Percentiles rank a stretch among this genome's conserved stretches.
These are phyloP conservation scores for Xanthia togata DNA, from an alignment of 2,888 invertebrate species.

Conservation along the genomic window DNA sequence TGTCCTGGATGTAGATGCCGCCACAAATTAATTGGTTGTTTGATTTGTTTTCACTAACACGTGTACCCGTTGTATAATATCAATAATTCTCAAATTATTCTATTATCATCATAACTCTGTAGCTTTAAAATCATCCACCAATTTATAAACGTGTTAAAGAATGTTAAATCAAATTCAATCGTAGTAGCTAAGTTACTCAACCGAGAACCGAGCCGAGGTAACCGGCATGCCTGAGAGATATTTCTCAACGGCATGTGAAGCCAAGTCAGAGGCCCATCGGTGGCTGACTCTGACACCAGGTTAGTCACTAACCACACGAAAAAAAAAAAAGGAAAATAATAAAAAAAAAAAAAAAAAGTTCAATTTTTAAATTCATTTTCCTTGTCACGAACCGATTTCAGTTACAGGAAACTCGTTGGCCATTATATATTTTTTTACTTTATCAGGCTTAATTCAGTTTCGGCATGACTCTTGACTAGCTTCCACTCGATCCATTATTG, in stretches of 20 bases:
- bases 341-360: constrained; percentile 35
- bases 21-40: background rate
- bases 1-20: no score
- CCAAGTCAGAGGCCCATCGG: no score
- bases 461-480: constrained; percentile 74
- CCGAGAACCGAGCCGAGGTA: no score
- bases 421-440: constrained; percentile 71
- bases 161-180: constrained; percentile 35
- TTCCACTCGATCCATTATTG: constrained; percentile 72
- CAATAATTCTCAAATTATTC: background rate
- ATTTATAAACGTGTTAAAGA: background rate
- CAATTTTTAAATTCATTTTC: constrained; percentile 62
- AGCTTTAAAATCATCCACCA: background rate
- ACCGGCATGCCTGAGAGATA: no score
- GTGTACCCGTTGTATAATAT: background rate
- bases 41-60: background rate
- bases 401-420: constrained; percentile 57
- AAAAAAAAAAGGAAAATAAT: constrained; percentile 41
- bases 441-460: constrained; percentile 73
- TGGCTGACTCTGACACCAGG: no score
- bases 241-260: no score
- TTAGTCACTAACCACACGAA: no score
- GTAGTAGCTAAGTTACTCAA: constrained; percentile 17
- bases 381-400: constrained; percentile 68
- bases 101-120: background rate